These are phyloP conservation scores for Nysson spinosus DNA, from an alignment of 2,888 invertebrate species.

Conservation along the genomic window DNA sequence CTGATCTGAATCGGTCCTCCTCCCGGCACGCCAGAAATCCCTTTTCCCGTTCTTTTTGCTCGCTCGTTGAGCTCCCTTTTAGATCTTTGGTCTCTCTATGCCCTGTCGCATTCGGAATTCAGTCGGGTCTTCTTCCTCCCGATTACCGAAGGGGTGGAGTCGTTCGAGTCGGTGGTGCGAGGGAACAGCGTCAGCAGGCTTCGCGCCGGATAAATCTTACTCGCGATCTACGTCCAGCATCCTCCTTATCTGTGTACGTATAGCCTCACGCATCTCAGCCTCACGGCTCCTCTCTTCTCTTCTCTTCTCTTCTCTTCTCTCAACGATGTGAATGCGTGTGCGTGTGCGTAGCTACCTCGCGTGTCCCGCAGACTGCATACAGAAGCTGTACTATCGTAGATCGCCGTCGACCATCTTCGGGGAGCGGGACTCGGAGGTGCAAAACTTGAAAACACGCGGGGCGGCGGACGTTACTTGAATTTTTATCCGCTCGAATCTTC, in stretches of 20 bases:
- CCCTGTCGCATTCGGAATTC: slow-evolving; percentile 50
- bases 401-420: no score
- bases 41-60: slow-evolving; percentile 1
- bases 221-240: slow-evolving; percentile 60
- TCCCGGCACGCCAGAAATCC: slow-evolving; percentile 2
- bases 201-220: slow-evolving; percentile 64
- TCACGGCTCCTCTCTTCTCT: no score
- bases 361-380: no score
- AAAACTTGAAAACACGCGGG: no score
- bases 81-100: slow-evolving; percentile 1
- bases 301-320: no score
- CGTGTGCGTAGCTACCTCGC: not conserved
- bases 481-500: no score
- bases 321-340: no score
- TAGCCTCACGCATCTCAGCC: not conserved
- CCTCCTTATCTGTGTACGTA: slow-evolving; percentile 46
- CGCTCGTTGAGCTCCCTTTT: not conserved
- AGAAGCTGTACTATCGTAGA: no score
- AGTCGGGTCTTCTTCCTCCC: slow-evolving; percentile 20
- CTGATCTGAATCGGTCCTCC: slow-evolving; percentile 51
- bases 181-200: slow-evolving; percentile 48
- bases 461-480: no score
- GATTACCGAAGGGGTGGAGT: slow-evolving; percentile 39
- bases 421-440: no score
- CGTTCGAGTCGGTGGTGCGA: slow-evolving; percentile 32